phyloP scores from a whole-genome alignment of 2,797 vertebrate species.

The Eulemur rubriventer region DNA sequence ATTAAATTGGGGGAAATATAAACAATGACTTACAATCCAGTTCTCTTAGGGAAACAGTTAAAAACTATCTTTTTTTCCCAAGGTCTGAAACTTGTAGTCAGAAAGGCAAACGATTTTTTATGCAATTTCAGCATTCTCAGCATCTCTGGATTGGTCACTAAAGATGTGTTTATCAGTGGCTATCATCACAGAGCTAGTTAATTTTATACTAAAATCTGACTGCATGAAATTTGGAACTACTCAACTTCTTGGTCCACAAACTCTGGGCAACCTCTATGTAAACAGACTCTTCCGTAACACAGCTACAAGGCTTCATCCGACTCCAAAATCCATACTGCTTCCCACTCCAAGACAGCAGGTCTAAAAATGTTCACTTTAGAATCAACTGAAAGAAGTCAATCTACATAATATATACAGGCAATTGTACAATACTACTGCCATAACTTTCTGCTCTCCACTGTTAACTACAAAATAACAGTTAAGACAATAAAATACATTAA shows the following conservation, averaged over 20 bases:
- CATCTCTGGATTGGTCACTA: background rate
- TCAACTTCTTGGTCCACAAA: background rate
- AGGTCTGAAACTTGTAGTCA: background rate
- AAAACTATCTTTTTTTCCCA: too few relatives aligned
- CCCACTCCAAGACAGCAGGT: background rate
- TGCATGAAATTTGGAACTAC: background rate
- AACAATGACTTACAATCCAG: background rate
- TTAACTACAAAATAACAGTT: background rate
- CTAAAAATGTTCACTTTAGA: background rate
- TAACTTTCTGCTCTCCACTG: background rate
- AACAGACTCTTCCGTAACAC: background rate
- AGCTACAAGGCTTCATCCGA: background rate
- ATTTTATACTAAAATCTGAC: background rate
- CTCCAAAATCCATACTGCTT: background rate
- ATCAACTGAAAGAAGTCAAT: background rate
- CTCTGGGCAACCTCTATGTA: background rate
- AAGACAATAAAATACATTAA: background rate
- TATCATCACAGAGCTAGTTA: background rate
- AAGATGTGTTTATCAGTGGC: background rate
- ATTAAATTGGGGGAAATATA: background rate
- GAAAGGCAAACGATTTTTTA: background rate
- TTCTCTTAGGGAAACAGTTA: background rate
- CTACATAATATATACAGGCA: background rate
- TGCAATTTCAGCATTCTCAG: background rate
- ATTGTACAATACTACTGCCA: background rate